Conservation (phyloP, 2,888 invertebrate species). For the Spodoptera littoralis region DNA sequence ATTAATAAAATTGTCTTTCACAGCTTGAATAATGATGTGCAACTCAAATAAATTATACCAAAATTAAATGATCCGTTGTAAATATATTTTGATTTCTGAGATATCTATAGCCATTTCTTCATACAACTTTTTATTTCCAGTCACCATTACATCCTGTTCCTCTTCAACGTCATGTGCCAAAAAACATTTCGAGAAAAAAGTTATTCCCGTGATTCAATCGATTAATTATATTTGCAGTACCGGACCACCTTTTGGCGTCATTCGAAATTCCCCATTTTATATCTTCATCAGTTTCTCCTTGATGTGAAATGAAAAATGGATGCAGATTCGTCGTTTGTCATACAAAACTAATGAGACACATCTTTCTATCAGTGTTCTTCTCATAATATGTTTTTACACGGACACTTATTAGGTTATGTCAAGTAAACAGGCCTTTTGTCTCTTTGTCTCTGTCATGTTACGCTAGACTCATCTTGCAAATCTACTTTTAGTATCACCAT, state of each 20-base stretch:
- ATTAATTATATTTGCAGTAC: conserved; percentile 29
- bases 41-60: no score
- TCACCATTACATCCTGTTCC: conserved; percentile 13
- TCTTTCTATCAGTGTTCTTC: conserved; percentile 54
- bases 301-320: conserved; percentile 53
- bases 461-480: conserved; percentile 21
- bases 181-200: conserved; percentile 3
- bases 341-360: conserved; percentile 60
- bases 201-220: conserved; percentile 13
- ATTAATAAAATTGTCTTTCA: no score
- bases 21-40: no score
- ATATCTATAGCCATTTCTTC: no score
- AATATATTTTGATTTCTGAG: no score
- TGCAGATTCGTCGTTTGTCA: conserved; percentile 56
- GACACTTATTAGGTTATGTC: conserved; percentile 54
- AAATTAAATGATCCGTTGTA: no score
- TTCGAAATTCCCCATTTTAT: conserved; percentile 38
- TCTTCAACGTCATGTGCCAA: conserved; percentile 17
- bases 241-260: conserved; percentile 41
- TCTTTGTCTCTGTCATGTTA: conserved; percentile 45
- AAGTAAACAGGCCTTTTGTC: conserved; percentile 36
- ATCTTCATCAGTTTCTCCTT: conserved; percentile 49
- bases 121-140: background rate
- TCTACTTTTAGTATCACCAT: conserved; percentile 2
- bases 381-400: conserved; percentile 51